Evolutionary conservation across 2,113 vertebrate genomes (phyloP).

Genomic region (Lamprotornis superbus): DNA sequence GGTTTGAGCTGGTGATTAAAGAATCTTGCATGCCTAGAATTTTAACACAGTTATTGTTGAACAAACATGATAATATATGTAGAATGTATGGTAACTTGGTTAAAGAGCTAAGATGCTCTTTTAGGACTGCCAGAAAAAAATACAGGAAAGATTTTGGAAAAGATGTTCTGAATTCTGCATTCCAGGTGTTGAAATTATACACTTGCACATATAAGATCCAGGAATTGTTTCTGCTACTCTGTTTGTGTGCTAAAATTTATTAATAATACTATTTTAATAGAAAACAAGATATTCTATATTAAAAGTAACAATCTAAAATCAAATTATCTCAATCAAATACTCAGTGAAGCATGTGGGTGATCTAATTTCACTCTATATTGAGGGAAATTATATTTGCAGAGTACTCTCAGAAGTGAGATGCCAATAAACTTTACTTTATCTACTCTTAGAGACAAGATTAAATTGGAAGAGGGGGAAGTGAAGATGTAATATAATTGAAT

Average conservation of each 20-base stretch:
- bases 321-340: neutral
- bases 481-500: neutral
- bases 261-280: neutral
- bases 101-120: neutral
- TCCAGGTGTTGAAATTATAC: neutral
- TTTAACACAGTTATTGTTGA: neutral
- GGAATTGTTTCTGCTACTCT: neutral
- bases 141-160: neutral
- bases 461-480: neutral
- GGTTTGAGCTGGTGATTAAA: constrained; percentile 33
- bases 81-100: neutral
- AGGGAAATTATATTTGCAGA: neutral
- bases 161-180: neutral
- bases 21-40: constrained; percentile 2
- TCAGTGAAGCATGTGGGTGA: neutral
- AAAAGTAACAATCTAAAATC: neutral
- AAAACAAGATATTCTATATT: neutral
- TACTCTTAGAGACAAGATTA: neutral
- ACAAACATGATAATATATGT: neutral
- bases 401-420: neutral
- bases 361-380: neutral
- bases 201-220: neutral
- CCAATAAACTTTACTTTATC: neutral
- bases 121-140: neutral
- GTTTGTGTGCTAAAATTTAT: neutral